These are phyloP conservation scores for Haemorhous mexicanus DNA, from an alignment of 2,113 vertebrate genomes.

Conservation along the genomic window DNA sequence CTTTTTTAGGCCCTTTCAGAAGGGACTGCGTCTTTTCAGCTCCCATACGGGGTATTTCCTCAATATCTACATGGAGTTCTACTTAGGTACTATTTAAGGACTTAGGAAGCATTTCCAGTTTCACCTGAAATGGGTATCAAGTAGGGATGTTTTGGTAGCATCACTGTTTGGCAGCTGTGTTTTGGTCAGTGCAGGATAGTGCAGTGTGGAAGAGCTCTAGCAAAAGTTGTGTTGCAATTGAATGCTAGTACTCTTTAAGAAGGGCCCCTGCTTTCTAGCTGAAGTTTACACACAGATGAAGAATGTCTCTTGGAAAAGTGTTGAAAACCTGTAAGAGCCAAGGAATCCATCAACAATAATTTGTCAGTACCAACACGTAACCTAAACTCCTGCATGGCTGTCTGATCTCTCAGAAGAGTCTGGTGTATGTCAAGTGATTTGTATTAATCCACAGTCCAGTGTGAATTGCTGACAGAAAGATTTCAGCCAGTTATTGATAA, in stretches of 20 bases:
- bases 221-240: background rate
- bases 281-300: background rate
- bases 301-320: background rate
- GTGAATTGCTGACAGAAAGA: background rate
- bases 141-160: background rate
- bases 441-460: background rate
- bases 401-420: background rate
- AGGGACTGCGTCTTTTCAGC: background rate
- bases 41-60: background rate
- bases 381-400: background rate
- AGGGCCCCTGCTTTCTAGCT: background rate
- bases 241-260: background rate
- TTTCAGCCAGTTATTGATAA: background rate
- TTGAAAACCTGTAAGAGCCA: constrained; percentile 19
- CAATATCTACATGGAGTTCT: background rate
- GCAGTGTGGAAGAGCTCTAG: background rate
- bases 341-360: background rate
- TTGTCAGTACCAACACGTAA: constrained; percentile 1
- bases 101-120: background rate
- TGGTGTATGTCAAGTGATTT: background rate
- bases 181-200: background rate
- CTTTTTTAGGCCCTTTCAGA: background rate
- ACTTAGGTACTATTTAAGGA: background rate
- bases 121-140: background rate
- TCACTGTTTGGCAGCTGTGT: background rate